Percentiles rank a stretch among this genome's conserved stretches.
These are phyloP conservation scores for Simalia tracyae DNA, from an alignment of 2,797 vertebrate genomes.

Conservation along the genomic window DNA sequence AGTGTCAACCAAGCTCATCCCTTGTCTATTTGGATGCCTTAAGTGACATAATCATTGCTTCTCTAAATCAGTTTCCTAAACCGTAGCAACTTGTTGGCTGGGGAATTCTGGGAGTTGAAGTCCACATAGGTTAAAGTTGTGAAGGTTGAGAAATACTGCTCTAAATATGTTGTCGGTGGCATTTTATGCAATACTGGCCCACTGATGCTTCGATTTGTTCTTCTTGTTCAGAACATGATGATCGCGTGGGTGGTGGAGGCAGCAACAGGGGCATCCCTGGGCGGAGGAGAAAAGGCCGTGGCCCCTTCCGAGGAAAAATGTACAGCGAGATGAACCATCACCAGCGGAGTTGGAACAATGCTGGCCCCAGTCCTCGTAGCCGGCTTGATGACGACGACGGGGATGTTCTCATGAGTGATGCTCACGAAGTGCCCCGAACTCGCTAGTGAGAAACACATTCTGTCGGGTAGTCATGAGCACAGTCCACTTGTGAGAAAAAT, in stretches of 20 bases:
- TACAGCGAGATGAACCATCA: conserved; percentile 74
- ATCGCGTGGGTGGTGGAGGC: conserved; percentile 68
- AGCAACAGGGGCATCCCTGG: conserved; percentile 69
- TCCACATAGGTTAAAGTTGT: neutral
- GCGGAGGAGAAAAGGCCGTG: conserved; percentile 80
- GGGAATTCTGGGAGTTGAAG: neutral
- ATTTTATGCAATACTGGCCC: neutral
- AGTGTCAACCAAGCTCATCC: no score
- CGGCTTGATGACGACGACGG: conserved; percentile 75
- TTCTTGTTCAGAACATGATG: conserved; percentile 80
- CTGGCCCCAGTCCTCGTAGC: conserved; percentile 67
- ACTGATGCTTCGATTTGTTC: neutral
- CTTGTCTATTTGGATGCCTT: neutral
- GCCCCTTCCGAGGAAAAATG: conserved; percentile 76
- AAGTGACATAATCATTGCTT: neutral
- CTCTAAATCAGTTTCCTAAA: neutral
- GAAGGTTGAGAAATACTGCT: neutral
- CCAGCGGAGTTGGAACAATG: conserved; percentile 72
- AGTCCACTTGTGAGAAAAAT: neutral
- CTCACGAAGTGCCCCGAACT: conserved; percentile 71
- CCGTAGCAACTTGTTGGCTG: neutral
- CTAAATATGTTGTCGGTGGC: neutral
- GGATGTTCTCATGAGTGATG: conserved; percentile 83
- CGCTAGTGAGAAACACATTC: conserved; percentile 65
- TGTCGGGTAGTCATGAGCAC: neutral